Conservation (phyloP, 1,140 invertebrate species). For the Cydia pomonella region DNA sequence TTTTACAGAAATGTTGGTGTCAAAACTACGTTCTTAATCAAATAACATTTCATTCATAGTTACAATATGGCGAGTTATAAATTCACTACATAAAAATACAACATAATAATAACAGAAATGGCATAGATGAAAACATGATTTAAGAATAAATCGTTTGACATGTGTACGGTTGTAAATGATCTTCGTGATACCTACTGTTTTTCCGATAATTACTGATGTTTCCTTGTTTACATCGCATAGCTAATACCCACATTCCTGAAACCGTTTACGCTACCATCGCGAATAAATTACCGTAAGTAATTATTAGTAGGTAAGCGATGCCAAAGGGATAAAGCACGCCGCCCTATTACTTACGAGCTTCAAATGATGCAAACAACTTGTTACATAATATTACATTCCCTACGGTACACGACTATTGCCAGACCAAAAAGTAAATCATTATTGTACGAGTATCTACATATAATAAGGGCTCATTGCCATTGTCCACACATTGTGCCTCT, state of each 20-base stretch:
- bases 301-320: slow-evolving; percentile 14
- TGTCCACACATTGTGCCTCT: not conserved
- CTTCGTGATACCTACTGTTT: slow-evolving; percentile 10
- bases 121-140: not conserved
- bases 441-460: not conserved
- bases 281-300: slow-evolving; percentile 41
- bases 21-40: not conserved
- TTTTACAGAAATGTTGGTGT: not conserved
- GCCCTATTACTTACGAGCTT: slow-evolving; percentile 20
- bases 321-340: slow-evolving; percentile 12
- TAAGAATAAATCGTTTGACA: slow-evolving; percentile 1
- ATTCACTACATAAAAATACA: not conserved
- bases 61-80: not conserved
- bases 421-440: not conserved
- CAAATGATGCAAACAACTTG: not conserved
- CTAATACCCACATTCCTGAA: slow-evolving; percentile 48
- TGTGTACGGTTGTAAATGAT: slow-evolving; percentile 33
- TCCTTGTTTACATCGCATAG: slow-evolving; percentile 40
- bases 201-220: slow-evolving; percentile 33
- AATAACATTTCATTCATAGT: too few relatives aligned
- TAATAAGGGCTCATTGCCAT: slow-evolving; percentile 11
- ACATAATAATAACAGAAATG: not conserved
- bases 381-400: slow-evolving; percentile 23
- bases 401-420: not conserved
- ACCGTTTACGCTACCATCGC: slow-evolving; percentile 45